These are phyloP conservation scores for Drosophila gunungcola DNA, from an alignment of 1,140 invertebrate genomes.

Conservation along the genomic window DNA sequence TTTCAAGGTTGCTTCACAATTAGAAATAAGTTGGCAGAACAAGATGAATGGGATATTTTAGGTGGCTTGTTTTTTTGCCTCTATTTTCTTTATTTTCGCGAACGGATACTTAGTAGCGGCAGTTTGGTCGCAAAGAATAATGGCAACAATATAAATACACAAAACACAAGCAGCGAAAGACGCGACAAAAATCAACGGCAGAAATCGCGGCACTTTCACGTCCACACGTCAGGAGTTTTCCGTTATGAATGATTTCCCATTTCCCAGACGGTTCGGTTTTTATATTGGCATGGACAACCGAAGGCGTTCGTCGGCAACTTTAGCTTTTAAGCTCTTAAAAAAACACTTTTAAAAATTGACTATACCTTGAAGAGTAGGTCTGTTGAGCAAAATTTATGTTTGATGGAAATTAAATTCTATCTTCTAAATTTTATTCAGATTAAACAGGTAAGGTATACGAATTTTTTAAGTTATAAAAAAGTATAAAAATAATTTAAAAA, in stretches of 20 bases:
- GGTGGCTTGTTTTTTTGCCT: conserved; percentile 18
- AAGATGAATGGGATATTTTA: conserved; percentile 47
- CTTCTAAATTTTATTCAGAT: too few relatives aligned
- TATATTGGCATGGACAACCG: conserved; percentile 77
- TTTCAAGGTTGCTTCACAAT: conserved; percentile 58
- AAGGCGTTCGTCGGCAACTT: conserved; percentile 45
- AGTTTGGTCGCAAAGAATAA: conserved; percentile 29
- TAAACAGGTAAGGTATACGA: too few relatives aligned
- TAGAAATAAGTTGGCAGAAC: conserved; percentile 56
- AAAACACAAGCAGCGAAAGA: conserved; percentile 71
- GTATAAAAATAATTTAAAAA: too few relatives aligned
- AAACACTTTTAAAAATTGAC: not conserved
- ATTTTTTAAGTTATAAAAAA: too few relatives aligned
- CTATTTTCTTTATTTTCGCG: conserved; percentile 10
- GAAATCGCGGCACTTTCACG: conserved; percentile 50
- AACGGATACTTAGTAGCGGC: conserved; percentile 29
- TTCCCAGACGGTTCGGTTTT: conserved; percentile 56
- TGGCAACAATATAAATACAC: conserved; percentile 49
- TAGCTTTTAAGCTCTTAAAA: conserved; percentile 10
- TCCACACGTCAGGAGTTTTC: conserved; percentile 66
- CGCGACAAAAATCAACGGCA: conserved; percentile 58
- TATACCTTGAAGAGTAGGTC: not conserved
- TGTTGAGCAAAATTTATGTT: too few relatives aligned
- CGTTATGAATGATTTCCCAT: conserved; percentile 71
- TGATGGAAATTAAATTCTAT: too few relatives aligned